Evolutionary conservation across 2,888 invertebrate genomes (phyloP).

Genomic region (Cheilosia pagana): DNA sequence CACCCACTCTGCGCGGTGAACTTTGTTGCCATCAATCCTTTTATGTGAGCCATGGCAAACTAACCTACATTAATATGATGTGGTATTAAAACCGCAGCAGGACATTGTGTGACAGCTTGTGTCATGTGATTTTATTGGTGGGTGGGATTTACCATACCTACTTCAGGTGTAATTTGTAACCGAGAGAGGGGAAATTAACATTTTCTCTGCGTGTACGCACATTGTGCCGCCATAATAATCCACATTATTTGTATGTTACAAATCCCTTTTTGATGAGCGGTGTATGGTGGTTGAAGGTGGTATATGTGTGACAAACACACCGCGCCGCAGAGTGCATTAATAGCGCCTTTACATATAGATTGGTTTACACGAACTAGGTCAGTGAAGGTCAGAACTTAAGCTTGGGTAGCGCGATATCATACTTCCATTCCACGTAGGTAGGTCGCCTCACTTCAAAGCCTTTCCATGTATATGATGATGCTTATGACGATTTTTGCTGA

Average conservation of each 20-base stretch:
- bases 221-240: constrained; percentile 21
- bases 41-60: constrained; percentile 4
- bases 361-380: too few species aligned
- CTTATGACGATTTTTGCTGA: too few species aligned
- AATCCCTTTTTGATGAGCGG: background rate
- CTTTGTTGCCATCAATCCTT: background rate
- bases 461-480: background rate
- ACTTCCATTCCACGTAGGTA: too few species aligned
- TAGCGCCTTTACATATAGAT: background rate
- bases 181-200: constrained; percentile 3
- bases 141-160: background rate
- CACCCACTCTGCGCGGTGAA: background rate
- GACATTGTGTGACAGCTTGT: constrained; percentile 40
- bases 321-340: constrained; percentile 10
- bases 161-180: constrained; percentile 43
- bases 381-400: too few species aligned
- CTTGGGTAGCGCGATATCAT: too few species aligned
- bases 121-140: constrained; percentile 41
- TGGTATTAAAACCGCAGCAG: constrained; percentile 47
- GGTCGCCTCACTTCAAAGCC: background rate
- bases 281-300: background rate
- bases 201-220: background rate
- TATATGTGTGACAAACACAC: background rate
- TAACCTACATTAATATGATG: constrained; percentile 50
- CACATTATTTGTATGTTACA: background rate